These are phyloP conservation scores for Oceanodroma leucorhoa DNA, from an alignment of 2,797 vertebrate genomes.

Conservation along the genomic window DNA sequence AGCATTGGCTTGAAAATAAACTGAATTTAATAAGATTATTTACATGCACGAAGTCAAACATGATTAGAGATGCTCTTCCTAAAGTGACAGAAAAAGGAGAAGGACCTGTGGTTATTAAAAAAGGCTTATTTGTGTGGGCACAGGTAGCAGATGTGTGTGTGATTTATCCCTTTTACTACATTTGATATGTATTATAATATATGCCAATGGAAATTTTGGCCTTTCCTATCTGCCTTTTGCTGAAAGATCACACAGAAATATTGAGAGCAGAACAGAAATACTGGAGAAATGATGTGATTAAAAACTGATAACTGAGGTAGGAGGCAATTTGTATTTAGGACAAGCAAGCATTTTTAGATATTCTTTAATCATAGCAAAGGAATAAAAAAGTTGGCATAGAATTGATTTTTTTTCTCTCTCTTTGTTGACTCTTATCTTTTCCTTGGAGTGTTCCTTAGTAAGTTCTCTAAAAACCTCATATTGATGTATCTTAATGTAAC, in stretches of 20 bases:
- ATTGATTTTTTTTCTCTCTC: neutral
- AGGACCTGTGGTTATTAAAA: neutral
- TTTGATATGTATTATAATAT: neutral
- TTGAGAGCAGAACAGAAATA: neutral
- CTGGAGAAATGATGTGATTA: neutral
- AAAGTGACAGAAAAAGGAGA: neutral
- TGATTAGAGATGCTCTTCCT: neutral
- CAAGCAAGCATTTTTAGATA: neutral
- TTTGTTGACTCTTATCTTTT: neutral
- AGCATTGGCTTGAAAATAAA: neutral
- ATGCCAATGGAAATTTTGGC: neutral
- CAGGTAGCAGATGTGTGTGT: neutral
- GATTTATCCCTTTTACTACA: neutral
- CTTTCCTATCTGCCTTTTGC: neutral
- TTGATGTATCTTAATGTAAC: neutral
- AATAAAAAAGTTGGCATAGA: neutral
- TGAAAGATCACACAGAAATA: neutral
- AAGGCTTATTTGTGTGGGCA: neutral
- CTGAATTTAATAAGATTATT: neutral
- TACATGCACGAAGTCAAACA: fast-evolving
- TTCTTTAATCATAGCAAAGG: neutral
- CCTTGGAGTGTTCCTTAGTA: neutral
- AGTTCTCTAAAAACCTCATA: neutral
- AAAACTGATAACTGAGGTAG: neutral
- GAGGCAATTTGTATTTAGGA: neutral